Percentiles rank a stretch among this genome's conserved stretches.
phyloP scores from a whole-genome alignment of 2,113 vertebrate species.

The Sphaerodactylus townsendi region DNA sequence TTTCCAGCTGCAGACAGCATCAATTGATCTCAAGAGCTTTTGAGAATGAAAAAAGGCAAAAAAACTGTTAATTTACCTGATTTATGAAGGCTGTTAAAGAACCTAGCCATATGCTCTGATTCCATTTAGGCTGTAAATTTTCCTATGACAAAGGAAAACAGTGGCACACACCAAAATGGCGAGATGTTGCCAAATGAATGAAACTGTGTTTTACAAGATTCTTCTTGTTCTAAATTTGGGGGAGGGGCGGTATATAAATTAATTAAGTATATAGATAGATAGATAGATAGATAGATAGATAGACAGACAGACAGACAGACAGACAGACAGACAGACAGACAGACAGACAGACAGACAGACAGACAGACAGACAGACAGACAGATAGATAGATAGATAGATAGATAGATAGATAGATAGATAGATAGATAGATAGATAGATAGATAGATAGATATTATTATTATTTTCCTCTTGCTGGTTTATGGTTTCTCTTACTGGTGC shows the following conservation, averaged over 20 bases:
- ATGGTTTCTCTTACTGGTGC: no score
- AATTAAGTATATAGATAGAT: no score
- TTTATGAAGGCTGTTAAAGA: conserved; percentile 74
- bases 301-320: no score
- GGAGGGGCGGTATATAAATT: no score
- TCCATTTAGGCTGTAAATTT: conserved; percentile 67
- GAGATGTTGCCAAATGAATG: conserved; percentile 33
- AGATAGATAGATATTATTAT: no score
- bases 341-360: no score
- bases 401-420: no score
- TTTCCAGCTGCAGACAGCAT: conserved; percentile 35
- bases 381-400: no score
- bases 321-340: no score
- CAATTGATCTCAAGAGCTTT: conserved; percentile 62
- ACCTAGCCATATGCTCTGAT: conserved; percentile 22
- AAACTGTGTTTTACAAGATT: conserved; percentile 39
- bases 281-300: no score
- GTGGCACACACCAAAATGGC: conserved; percentile 58
- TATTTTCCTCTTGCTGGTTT: background rate
- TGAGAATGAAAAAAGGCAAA: conserved; percentile 57
- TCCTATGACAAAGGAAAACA: conserved; percentile 64
- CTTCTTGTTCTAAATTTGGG: conserved; percentile 40
- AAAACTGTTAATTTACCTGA: conserved; percentile 72
- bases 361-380: no score
- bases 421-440: no score